A percentile compares a stretch with the other conserved stretches of the same genome.
Conservation (phyloP, 2,888 invertebrate genomes). For the Lepidocyrtinus sp. region DNA sequence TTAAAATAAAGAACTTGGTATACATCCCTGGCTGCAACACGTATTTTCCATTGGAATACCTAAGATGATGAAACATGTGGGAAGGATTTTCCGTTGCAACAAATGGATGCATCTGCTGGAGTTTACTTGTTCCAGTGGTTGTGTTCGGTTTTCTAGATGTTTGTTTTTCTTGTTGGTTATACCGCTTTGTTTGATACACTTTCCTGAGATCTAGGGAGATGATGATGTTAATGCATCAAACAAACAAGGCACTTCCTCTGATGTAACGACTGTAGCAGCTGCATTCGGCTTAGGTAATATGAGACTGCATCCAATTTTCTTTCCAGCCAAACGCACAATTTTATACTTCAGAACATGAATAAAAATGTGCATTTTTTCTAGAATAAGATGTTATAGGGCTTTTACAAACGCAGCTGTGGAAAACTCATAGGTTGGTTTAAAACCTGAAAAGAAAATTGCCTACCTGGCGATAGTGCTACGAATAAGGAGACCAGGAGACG, state of each 20-base stretch:
- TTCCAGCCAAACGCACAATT: slow-evolving; percentile 20
- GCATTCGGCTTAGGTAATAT: slow-evolving; percentile 34
- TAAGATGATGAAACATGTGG: too few species aligned
- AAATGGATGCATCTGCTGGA: slow-evolving; percentile 36
- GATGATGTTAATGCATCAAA: slow-evolving; percentile 27
- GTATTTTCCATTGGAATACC: too few species aligned
- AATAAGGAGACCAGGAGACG: background rate
- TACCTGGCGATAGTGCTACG: too few species aligned
- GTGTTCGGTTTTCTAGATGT: background rate
- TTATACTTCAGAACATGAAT: background rate
- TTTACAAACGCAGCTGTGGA: too few species aligned
- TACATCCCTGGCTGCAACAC: too few species aligned
- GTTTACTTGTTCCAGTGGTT: slow-evolving; percentile 6
- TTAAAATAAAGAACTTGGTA: too few species aligned
- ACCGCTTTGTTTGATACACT: background rate
- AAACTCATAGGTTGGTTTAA: too few species aligned
- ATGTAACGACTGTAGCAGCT: slow-evolving; percentile 38
- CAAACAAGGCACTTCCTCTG: slow-evolving; percentile 17
- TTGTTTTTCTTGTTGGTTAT: background rate
- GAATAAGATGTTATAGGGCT: background rate
- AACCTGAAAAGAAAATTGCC: too few species aligned
- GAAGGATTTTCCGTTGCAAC: background rate
- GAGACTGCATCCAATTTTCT: slow-evolving; percentile 25
- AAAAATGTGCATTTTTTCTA: slow-evolving; percentile 14
- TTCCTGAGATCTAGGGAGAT: too few species aligned